Base-by-base conservation (phyloP, 2,797 vertebrate species). In the Rhinella marina region DNA sequence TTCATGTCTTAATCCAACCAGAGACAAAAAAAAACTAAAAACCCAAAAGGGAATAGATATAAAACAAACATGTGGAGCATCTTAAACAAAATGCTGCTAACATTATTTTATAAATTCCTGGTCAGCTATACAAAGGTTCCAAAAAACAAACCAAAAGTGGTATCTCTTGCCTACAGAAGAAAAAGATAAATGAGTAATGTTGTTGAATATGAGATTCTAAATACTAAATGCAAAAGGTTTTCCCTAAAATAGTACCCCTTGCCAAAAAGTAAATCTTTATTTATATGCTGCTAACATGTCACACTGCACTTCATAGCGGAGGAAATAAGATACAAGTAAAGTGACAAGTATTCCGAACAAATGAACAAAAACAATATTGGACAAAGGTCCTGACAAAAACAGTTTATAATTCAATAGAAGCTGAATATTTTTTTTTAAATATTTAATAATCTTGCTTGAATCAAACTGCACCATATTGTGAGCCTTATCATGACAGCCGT, bases 1-100 rank as follows among this genome's bases (percentile, higher is more conserved):
- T 62, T 91, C 90, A 90, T 92, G 91, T 84, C 89, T 73, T 91
- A 70, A 88, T 82, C 85, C 90, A 93, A 92, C 72, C 88, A 77
- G 88, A 52, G 23, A 48, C 32, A 62, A 62, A 61, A 62, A 61
- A 27, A 79, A 9, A 29, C 0, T 1, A 32, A 10, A 25, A 62
- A 13, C 17, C 48, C 27, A 70, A 17, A 21, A 32, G 7, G 17
- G 68, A 19, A 16, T 41, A 72, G 29, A 41, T 72, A 72, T 41
- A 54, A 72, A 72, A 75, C 41, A 75, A 75, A 75, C 72, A 73
- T 3, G 7, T 48, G 7, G 25, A 4, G 19, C 72, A 73, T 73
- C 72, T 48, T 21, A 75, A n/a, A 13, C 41, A 50, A 1, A 13
- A 52, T 21, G 17, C 14, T 72, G 68, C 68, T 19, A 10, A n/a